Evolutionary conservation across 2,113 vertebrate species (phyloP).

Genomic region (Notothenia coriiceps): DNA sequence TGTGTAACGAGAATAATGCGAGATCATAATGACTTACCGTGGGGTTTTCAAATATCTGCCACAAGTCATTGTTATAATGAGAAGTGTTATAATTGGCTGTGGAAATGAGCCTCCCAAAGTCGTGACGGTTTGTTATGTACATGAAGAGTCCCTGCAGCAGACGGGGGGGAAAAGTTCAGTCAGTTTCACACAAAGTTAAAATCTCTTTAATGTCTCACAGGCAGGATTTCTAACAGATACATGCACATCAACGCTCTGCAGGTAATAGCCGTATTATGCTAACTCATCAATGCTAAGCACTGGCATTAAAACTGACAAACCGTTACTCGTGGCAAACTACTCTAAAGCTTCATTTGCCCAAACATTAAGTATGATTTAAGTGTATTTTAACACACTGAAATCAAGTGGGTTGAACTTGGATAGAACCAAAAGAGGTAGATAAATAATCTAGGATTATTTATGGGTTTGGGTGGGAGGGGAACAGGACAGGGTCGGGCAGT

Average conservation of each 20-base stretch:
- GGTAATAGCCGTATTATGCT: background rate
- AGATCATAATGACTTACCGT: constrained; percentile 86
- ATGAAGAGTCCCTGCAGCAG: constrained; percentile 94
- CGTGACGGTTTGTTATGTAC: constrained; percentile 96
- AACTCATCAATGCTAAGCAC: constrained; percentile 28
- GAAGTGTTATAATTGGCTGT: constrained; percentile 96
- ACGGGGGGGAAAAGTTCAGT: constrained; percentile 62
- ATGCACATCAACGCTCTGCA: constrained; percentile 19
- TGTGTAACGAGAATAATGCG: constrained; percentile 25
- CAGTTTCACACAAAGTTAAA: constrained; percentile 48
- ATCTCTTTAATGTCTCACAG: background rate
- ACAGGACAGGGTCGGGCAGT: constrained; percentile 47
- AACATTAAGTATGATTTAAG: constrained; percentile 55
- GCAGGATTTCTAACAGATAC: constrained; percentile 3
- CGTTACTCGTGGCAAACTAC: constrained; percentile 36
- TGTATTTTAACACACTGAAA: constrained; percentile 66
- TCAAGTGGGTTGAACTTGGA: constrained; percentile 32
- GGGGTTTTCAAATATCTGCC: constrained; percentile 99
- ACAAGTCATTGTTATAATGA: constrained; percentile 95
- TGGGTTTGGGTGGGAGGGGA: constrained; percentile 45
- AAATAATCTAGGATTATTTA: constrained; percentile 84
- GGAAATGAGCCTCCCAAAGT: constrained; percentile 96
- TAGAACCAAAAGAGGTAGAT: constrained; percentile 54
- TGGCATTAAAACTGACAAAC: constrained; percentile 18
- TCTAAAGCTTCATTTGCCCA: constrained; percentile 45